phyloP scores from a whole-genome alignment of 2,113 vertebrate genomes.

The Chaenocephalus aceratus region DNA sequence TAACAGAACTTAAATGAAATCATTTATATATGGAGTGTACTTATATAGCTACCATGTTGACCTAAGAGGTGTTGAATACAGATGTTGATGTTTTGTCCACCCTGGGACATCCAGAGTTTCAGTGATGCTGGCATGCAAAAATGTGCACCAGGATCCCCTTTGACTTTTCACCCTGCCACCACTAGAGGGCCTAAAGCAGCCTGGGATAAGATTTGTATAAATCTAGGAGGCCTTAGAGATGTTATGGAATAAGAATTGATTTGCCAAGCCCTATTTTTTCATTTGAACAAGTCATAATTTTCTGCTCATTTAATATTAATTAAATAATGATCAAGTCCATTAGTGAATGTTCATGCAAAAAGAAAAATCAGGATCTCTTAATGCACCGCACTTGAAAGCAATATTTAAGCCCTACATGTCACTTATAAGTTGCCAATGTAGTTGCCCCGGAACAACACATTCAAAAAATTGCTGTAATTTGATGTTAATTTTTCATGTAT shows the following conservation, averaged over 20 bases:
- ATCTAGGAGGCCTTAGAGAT: not conserved
- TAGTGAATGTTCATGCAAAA: no score
- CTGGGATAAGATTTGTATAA: not conserved
- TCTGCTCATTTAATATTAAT: not conserved
- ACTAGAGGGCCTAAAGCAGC: conserved; percentile 53
- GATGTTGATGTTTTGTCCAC: not conserved
- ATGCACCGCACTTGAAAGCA: not conserved
- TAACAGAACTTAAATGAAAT: not conserved
- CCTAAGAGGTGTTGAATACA: not conserved
- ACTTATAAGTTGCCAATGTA: no score
- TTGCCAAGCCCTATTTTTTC: not conserved
- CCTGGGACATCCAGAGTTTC: not conserved
- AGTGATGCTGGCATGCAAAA: not conserved
- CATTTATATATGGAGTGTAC: not conserved
- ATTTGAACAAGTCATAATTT: not conserved
- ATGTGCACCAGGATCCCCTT: not conserved
- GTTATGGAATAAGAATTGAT: conserved; percentile 3
- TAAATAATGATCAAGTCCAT: not conserved
- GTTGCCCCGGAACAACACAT: no score
- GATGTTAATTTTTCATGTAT: no score
- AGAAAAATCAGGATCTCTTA: not conserved
- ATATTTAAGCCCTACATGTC: not conserved
- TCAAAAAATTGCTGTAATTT: no score
- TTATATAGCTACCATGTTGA: not conserved
- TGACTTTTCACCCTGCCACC: conserved; percentile 22